Evolutionary conservation across 1,140 invertebrate species (phyloP).

Genomic region (Papilio dardanus): DNA sequence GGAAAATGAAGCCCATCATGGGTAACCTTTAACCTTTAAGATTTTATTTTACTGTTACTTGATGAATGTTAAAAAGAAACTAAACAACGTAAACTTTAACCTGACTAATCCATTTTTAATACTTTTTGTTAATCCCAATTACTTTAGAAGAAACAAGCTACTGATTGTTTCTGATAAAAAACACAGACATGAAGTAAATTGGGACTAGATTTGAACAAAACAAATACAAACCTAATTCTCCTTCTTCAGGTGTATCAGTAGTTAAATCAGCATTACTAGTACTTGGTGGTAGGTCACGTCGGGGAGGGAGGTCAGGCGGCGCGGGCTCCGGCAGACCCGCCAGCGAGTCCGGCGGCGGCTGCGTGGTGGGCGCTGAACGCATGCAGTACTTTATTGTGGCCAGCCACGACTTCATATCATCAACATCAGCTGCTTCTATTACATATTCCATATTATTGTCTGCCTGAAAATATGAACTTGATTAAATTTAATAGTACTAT

Average conservation of each 20-base stretch:
- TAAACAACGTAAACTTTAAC: too few relatives aligned
- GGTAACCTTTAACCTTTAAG: too few relatives aligned
- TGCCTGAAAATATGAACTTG: slow-evolving; percentile 81
- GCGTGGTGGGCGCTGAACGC: slow-evolving; percentile 85
- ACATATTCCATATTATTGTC: slow-evolving; percentile 97
- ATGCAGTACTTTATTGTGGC: slow-evolving; percentile 93
- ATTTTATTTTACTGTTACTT: too few relatives aligned
- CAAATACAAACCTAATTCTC: slow-evolving; percentile 60
- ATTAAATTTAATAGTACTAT: not conserved
- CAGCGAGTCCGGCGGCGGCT: slow-evolving; percentile 79
- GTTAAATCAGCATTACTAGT: slow-evolving; percentile 74
- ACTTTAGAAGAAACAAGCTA: too few relatives aligned
- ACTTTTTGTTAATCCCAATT: too few relatives aligned
- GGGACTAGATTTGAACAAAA: too few relatives aligned
- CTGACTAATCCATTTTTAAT: too few relatives aligned
- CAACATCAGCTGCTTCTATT: slow-evolving; percentile 94
- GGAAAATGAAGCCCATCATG: too few relatives aligned
- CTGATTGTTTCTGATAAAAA: too few relatives aligned
- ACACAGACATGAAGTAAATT: too few relatives aligned
- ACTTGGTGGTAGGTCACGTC: slow-evolving; percentile 73
- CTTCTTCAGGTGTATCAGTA: slow-evolving; percentile 71
- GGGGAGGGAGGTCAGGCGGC: slow-evolving; percentile 75
- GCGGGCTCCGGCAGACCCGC: slow-evolving; percentile 75
- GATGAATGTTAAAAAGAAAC: too few relatives aligned
- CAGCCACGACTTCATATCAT: slow-evolving; percentile 96